phyloP scores from a whole-genome alignment of 1,140 invertebrate species.

The Liolophura sinensis region DNA sequence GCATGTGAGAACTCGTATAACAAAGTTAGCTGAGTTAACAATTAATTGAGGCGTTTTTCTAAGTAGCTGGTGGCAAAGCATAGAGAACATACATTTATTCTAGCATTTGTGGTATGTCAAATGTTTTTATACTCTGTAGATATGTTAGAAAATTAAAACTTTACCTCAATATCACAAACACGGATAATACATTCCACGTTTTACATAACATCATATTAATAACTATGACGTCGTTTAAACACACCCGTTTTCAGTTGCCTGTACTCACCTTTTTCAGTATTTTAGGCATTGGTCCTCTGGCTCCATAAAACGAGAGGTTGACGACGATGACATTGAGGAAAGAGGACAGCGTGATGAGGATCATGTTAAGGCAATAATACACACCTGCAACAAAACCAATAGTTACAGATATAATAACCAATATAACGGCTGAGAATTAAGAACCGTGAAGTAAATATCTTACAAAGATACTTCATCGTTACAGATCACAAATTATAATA shows the following conservation, averaged over 20 bases:
- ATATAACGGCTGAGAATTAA: no score
- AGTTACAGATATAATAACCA: neutral
- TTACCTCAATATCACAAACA: neutral
- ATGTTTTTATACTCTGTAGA: neutral
- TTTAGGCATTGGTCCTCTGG: slow-evolving; percentile 44
- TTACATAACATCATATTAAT: no score
- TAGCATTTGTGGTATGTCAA: neutral
- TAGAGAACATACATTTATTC: neutral
- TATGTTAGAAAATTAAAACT: slow-evolving; percentile 1
- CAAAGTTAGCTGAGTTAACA: no score
- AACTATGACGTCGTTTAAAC: no score
- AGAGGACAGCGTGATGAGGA: slow-evolving; percentile 58
- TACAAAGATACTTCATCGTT: no score
- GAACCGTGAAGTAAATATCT: no score
- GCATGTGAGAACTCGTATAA: no score
- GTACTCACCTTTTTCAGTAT: slow-evolving; percentile 48
- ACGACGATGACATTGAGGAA: slow-evolving; percentile 59
- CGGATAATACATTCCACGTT: neutral
- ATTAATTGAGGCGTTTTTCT: no score
- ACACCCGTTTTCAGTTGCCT: neutral
- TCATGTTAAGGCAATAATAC: slow-evolving; percentile 61
- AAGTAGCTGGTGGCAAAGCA: no score
- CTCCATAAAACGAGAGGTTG: slow-evolving; percentile 56
- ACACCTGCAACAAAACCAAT: slow-evolving; percentile 45
- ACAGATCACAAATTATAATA: no score